Evolutionary conservation across 1,140 invertebrate genomes (phyloP).

Genomic region (Hydropsyche tenuis): DNA sequence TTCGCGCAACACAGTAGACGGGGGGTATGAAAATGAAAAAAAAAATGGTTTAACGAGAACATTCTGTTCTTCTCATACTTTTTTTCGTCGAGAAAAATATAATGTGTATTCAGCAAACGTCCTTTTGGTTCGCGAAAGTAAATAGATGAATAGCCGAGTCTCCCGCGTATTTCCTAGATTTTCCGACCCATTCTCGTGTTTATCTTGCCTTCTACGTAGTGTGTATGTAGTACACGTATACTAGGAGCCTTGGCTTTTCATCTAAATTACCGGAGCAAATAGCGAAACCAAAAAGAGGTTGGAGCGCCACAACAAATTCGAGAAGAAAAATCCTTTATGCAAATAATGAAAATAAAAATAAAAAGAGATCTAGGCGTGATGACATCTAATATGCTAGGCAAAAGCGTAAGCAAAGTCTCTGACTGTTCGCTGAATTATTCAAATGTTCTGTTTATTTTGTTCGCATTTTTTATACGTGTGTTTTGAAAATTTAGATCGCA

Average conservation of each 20-base stretch:
- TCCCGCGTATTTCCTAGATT: conserved; percentile 4
- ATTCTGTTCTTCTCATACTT: conserved; percentile 1
- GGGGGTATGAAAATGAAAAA: neutral
- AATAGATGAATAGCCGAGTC: conserved; percentile 14
- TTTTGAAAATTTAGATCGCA: no score
- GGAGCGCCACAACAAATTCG: no score
- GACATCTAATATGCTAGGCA: no score
- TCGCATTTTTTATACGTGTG: no score
- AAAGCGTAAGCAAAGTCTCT: no score
- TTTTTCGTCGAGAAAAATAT: neutral
- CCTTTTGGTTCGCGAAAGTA: conserved; percentile 13
- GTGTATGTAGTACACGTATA: neutral
- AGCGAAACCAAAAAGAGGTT: neutral
- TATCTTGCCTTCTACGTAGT: neutral
- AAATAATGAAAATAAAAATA: conserved; percentile 6
- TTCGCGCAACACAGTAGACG: neutral
- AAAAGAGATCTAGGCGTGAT: no score
- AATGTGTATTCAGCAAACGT: conserved; percentile 11
- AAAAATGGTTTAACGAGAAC: neutral
- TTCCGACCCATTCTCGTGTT: neutral
- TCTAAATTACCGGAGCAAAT: conserved; percentile 5
- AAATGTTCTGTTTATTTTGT: no score
- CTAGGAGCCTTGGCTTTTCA: neutral
- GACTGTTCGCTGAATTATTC: no score
- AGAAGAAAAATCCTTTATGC: no score